phyloP scores from a whole-genome alignment of 2,888 invertebrate genomes.

The Melikaiella ostensackeni region DNA sequence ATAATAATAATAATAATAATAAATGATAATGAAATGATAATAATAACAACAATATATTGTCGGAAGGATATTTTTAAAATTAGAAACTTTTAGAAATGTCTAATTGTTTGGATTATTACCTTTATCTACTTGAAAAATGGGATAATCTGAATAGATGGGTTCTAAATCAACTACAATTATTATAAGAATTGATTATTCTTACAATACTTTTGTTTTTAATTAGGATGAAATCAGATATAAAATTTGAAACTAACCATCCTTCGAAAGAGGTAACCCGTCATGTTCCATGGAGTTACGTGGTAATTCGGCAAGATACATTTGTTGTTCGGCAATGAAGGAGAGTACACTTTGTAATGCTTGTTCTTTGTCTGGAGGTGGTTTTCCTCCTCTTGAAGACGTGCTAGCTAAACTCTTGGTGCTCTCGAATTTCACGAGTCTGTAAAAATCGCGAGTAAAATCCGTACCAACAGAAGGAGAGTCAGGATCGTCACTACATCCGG shows the following conservation, averaged over 20 bases:
- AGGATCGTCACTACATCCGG: constrained; percentile 83
- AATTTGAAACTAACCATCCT: constrained; percentile 57
- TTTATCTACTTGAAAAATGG: too few species aligned
- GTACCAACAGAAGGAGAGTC: constrained; percentile 84
- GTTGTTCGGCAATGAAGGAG: constrained; percentile 87
- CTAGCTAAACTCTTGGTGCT: constrained; percentile 89
- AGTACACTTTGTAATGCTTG: constrained; percentile 86
- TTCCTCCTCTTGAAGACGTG: constrained; percentile 83
- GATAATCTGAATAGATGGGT: too few species aligned
- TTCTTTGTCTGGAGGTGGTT: constrained; percentile 82
- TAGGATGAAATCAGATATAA: background rate
- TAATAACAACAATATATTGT: too few species aligned
- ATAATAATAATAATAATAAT: too few species aligned
- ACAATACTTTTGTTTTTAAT: background rate
- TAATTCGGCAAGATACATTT: constrained; percentile 80
- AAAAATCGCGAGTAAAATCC: constrained; percentile 89
- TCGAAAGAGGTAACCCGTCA: constrained; percentile 46
- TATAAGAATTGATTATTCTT: too few species aligned
- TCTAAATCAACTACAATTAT: too few species aligned
- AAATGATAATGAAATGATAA: too few species aligned
- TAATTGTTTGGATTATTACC: too few species aligned
- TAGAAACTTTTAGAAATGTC: too few species aligned
- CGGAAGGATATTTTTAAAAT: too few species aligned
- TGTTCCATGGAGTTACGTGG: constrained; percentile 56
- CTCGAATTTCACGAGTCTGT: constrained; percentile 88